Base-by-base conservation (phyloP, 1,140 invertebrate species). In the Diorhabda elongata region DNA sequence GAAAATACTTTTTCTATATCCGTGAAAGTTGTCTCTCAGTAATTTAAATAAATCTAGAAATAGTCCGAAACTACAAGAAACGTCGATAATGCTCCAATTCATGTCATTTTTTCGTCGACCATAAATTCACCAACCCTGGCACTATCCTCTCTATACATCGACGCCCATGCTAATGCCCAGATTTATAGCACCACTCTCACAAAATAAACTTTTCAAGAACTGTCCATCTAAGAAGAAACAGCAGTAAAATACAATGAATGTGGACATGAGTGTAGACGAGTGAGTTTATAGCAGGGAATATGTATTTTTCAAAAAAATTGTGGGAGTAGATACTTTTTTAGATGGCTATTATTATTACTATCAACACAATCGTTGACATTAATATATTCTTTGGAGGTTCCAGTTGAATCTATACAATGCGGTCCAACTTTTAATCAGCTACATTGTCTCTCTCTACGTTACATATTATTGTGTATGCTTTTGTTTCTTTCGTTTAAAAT, bases 121-220 rank as follows among this genome's bases (percentile, higher is more conserved):
- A 44, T 44, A 47, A 62, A 44, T 62, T 44, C 43, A 5, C 61
- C n/a, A 8, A 3, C 8, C 44, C 6, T 11, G n/a, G 42, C 61
- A 11, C 44, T 62, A 62, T 62, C 61, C 43, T 5, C 43, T 11
- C n/a, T 5, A 0, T 44, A 5, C 61, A 47, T 62, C 61, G 43
- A 44, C 61, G 44, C 61, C 61, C 61, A 62, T 44, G n/a, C 61
- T 62, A 62, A 62, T 62, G 61, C 61, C 9, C 44, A 44, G 61
- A 62, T 62, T 62, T 62, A 62, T 44, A 44, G 61, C 42, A 8
- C 61, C 61, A 47, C 61, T 62, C 2, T 4, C 0, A 4, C 42
- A 47, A 62, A 62, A 62, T 62, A 62, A 62, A 62, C 61, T 62
- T 62, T 62, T 62, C 61, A 62, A 47, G 61, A 62, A 11, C n/a